phyloP scores from a whole-genome alignment of 2,113 vertebrate species.

The Cacatua alba region DNA sequence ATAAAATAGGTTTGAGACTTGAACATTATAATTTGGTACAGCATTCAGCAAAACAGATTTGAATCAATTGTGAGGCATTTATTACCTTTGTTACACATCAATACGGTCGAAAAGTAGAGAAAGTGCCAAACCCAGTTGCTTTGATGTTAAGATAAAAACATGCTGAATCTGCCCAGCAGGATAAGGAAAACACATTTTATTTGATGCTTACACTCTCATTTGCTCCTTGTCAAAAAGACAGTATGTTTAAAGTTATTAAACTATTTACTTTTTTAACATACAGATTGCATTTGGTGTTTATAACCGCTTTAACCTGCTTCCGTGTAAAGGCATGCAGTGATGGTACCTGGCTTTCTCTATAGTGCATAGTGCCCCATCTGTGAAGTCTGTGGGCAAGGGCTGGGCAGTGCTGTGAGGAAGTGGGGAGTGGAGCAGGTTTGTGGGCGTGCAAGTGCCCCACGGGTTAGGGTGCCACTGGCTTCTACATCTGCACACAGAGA shows the following conservation, averaged over 20 bases:
- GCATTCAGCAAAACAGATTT: neutral
- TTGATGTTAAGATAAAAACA: slow-evolving; percentile 19
- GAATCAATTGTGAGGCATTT: neutral
- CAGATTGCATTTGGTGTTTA: neutral
- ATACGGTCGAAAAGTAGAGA: neutral
- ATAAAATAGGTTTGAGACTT: neutral
- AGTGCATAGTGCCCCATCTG: neutral
- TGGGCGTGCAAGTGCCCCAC: no score
- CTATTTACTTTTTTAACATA: neutral
- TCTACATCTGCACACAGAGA: neutral
- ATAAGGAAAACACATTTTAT: neutral
- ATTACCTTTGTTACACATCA: neutral
- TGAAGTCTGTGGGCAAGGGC: neutral
- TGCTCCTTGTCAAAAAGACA: neutral
- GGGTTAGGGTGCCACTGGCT: neutral
- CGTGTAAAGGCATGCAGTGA: neutral
- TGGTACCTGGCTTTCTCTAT: neutral
- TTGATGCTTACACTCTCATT: neutral
- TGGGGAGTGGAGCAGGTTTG: accelerated
- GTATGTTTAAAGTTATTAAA: neutral
- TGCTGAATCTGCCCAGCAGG: neutral
- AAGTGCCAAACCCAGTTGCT: neutral
- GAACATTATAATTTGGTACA: neutral
- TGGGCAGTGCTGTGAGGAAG: neutral
- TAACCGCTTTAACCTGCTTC: no score